Base-by-base conservation (phyloP, 1,140 invertebrate genomes). In the Caenorhabditis inopinata region DNA sequence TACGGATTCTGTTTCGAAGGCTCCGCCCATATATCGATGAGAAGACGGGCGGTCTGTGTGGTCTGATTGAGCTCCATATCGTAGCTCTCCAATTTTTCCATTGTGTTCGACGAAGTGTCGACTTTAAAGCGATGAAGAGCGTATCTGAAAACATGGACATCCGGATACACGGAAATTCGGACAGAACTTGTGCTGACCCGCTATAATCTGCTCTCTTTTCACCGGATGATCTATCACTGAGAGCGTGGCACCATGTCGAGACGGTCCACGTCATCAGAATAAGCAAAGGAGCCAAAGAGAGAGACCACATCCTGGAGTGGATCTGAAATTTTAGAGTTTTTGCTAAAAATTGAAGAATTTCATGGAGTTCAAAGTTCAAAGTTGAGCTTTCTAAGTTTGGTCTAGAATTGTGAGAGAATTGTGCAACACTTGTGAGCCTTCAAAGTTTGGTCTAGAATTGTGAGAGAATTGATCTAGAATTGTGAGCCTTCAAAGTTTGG, bases 21-120 rank as follows among this genome's bases (percentile, higher is more conserved):
- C 74, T 83, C 84, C 12, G 83, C 48, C 84, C 78, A 85, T 16
- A 86, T 73, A 58, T 86, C 85, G 9, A 86, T 46, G 27, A 85
- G 32, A 5, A 81, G 53, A 49, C 85, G 32, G 0, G 58, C 58
- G 32, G 58, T 68, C n/a, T 68, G 58, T 7, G 58, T 68, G 29
- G 25, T 38, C 32, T 68, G 29, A 38, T 68, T 32, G 32, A 68
- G 23, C 23, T 68, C 32, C 58, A 68, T 68, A 68, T 68, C 58
- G n/a, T 68, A 68, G 21, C 58, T 42, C n/a, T 68, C 58, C n/a
- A 68, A n/a, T 27, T 68, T 68, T 42, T 68, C 58, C 58, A 68
- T 68, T 0, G 58, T 42, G n/a, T 68, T 42, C 9, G 58, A 68
- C 23, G 58, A 6, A 0, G 58, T 68, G 32, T 68, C 58, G 1